phyloP scores from a whole-genome alignment of 2,888 invertebrate species.

The Tenthredo mesomela region DNA sequence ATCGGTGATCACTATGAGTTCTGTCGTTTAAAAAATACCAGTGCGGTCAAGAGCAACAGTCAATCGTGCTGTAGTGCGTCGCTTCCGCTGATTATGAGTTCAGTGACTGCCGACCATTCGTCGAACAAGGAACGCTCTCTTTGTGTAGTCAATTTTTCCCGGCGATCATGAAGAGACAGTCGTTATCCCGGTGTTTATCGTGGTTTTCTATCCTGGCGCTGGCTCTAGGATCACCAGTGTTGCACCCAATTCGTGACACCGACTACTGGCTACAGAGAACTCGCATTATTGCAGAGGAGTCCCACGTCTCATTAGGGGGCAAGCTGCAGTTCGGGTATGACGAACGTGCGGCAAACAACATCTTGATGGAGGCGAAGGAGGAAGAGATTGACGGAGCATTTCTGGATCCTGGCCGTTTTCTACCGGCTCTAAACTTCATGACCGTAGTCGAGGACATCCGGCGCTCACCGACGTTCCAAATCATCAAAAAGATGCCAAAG shows the following conservation, averaged over 20 bases:
- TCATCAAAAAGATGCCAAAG: constrained; percentile 87
- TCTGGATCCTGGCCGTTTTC: constrained; percentile 78
- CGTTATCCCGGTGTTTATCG: neutral
- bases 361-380: constrained; percentile 81
- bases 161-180: neutral
- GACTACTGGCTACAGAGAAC: constrained; percentile 73
- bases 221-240: neutral
- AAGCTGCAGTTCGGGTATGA: constrained; percentile 77
- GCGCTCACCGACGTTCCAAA: constrained; percentile 83
- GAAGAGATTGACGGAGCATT: constrained; percentile 79
- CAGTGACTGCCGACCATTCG: neutral
- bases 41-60: neutral
- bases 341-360: constrained; percentile 80
- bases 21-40: neutral
- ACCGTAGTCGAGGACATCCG: constrained; percentile 81
- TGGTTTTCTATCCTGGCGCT: neutral
- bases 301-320: constrained; percentile 79
- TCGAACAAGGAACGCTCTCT: neutral
- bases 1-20: neutral
- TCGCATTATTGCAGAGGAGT: constrained; percentile 79
- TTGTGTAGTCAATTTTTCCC: neutral
- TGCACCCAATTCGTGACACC: constrained; percentile 36
- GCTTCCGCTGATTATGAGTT: neutral
- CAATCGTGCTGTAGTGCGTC: neutral
- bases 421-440: constrained; percentile 85